A percentile compares a stretch with the other conserved stretches of the same genome.
Evolutionary conservation across 2,888 invertebrate species (phyloP).

Genomic region (Priocnemis perturbator): DNA sequence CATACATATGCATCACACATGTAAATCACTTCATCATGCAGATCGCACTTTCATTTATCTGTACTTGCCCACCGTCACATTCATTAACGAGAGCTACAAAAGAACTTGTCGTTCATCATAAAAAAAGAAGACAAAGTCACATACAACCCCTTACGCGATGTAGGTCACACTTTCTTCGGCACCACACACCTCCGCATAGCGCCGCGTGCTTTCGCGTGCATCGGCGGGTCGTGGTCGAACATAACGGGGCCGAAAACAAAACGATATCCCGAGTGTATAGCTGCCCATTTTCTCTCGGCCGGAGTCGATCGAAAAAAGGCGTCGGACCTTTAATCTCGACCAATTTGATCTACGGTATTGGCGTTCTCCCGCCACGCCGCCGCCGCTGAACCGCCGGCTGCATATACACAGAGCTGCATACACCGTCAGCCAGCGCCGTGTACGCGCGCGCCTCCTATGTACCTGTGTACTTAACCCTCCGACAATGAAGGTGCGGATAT

Average conservation of each 20-base stretch:
- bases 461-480: slow-evolving; percentile 39
- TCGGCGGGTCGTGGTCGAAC: no score
- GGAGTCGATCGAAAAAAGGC: background rate
- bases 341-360: slow-evolving; percentile 18
- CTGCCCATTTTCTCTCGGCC: background rate
- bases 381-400: no score
- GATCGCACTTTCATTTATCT: no score
- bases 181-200: no score
- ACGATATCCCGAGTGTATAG: background rate
- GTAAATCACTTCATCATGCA: no score
- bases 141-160: background rate
- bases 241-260: background rate
- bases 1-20: no score
- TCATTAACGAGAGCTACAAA: no score
- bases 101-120: no score
- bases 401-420: background rate
- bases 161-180: no score
- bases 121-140: background rate
- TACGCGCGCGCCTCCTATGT: slow-evolving; percentile 16
- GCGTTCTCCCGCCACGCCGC: background rate
- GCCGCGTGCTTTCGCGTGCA: background rate
- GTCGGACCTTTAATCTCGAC: slow-evolving; percentile 21
- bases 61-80: no score
- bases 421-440: background rate
- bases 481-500: slow-evolving; percentile 44